These are phyloP conservation scores for Melierax canorus DNA, from an alignment of 2,113 vertebrate species.

Conservation along the genomic window DNA sequence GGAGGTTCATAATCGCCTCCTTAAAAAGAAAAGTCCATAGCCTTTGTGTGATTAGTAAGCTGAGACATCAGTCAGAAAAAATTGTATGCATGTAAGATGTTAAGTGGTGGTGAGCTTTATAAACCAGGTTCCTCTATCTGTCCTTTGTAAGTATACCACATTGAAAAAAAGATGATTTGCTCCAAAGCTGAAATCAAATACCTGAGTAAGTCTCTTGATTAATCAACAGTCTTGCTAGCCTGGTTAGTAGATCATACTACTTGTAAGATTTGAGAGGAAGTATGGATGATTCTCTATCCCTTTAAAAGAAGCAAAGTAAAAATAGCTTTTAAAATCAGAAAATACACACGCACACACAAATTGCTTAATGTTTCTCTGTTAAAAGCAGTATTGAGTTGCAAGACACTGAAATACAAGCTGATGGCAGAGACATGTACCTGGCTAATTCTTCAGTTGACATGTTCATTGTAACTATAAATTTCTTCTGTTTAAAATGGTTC, in stretches of 20 bases:
- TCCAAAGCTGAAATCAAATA: neutral
- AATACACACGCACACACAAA: too few relatives aligned
- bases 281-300: neutral
- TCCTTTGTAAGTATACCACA: neutral
- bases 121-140: neutral
- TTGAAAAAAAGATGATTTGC: neutral
- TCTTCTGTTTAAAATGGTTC: neutral
- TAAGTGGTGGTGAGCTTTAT: neutral
- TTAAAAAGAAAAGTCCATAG: neutral
- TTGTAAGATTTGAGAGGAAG: neutral
- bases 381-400: neutral
- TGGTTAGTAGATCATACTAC: neutral
- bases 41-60: neutral
- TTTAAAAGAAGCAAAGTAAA: neutral
- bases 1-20: neutral
- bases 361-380: neutral
- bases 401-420: neutral
- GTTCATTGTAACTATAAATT: constrained; percentile 40
- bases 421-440: neutral
- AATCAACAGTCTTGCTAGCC: neutral
- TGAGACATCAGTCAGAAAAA: neutral
- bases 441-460: neutral
- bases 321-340: neutral
- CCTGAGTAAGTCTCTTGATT: neutral
- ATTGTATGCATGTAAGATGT: rapidly evolving